Evolutionary conservation across 2,888 invertebrate species (phyloP).

Genomic region (Cabera pusaria): DNA sequence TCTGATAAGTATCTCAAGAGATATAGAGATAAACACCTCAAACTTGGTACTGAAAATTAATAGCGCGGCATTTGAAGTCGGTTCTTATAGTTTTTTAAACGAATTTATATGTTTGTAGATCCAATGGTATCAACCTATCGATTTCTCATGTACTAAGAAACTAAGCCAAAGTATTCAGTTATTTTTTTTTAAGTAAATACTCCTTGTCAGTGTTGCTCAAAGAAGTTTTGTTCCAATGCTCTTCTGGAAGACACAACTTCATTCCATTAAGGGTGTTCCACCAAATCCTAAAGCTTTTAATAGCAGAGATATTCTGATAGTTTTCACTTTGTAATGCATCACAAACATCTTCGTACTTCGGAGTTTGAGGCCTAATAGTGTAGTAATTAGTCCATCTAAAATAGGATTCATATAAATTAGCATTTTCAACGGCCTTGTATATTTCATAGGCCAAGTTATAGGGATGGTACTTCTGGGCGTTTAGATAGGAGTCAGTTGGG

Average conservation of each 20-base stretch:
- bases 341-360: conserved; percentile 52
- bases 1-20: no score
- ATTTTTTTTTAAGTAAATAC: conserved; percentile 2
- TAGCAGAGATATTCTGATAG: conserved; percentile 27
- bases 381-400: conserved; percentile 63
- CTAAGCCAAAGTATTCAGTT: no score
- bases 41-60: no score
- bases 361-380: conserved; percentile 30
- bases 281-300: conserved; percentile 50
- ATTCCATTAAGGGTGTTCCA: conserved; percentile 52
- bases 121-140: no score
- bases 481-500: conserved; percentile 56
- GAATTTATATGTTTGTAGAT: no score
- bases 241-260: conserved; percentile 47
- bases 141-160: no score
- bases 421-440: conserved; percentile 38
- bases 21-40: no score
- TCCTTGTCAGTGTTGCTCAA: conserved; percentile 32
- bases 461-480: conserved; percentile 51
- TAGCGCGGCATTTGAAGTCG: no score
- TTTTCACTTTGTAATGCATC: conserved; percentile 38
- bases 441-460: conserved; percentile 53
- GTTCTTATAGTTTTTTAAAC: no score
- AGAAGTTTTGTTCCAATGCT: conserved; percentile 43
- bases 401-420: conserved; percentile 41